Conservation (phyloP, 2,797 vertebrate genomes). For the Megaceryle alcyon region DNA sequence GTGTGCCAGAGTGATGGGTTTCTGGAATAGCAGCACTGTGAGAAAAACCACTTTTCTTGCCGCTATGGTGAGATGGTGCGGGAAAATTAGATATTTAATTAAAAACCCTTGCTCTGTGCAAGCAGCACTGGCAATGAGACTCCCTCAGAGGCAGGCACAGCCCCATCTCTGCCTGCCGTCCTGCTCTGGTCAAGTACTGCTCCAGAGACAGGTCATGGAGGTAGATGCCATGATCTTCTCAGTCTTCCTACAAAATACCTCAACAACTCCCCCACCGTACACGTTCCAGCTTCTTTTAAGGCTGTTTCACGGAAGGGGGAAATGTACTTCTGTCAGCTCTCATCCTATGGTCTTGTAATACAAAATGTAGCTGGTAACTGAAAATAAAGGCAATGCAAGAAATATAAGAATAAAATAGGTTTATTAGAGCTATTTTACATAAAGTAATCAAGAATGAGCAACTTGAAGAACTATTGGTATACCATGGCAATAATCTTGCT, state of each 20-base stretch:
- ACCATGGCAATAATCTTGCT: slow-evolving; percentile 23
- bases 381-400: slow-evolving; percentile 42
- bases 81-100: background rate
- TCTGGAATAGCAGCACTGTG: background rate
- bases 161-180: background rate
- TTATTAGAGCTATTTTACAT: slow-evolving; percentile 77
- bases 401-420: slow-evolving; percentile 76
- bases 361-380: background rate
- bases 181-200: background rate
- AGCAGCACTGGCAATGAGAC: background rate
- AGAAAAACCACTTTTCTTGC: background rate
- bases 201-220: rapidly evolving
- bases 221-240: background rate
- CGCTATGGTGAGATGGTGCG: background rate
- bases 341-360: background rate
- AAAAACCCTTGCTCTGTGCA: background rate
- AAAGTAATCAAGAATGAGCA: slow-evolving; percentile 36
- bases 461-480: slow-evolving; percentile 45
- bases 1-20: background rate
- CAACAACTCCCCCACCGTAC: background rate
- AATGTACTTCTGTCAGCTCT: background rate
- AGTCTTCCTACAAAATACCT: background rate
- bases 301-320: background rate
- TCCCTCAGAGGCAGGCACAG: background rate
- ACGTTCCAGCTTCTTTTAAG: background rate